These are phyloP conservation scores for Dasysyrphus albostriatus DNA, from an alignment of 2,888 invertebrate genomes.

Conservation along the genomic window DNA sequence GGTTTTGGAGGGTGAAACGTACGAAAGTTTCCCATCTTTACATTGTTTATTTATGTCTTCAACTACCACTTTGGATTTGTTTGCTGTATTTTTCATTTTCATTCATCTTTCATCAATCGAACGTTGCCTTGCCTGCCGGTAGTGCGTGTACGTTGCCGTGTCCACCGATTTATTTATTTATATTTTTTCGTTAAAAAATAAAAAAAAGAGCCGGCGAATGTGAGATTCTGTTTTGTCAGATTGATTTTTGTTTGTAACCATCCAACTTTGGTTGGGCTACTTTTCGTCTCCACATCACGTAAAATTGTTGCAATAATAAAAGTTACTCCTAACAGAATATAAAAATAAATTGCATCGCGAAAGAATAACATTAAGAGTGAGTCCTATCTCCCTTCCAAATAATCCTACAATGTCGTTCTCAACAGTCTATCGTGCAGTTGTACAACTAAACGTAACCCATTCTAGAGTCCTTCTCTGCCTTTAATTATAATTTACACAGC, in stretches of 20 bases:
- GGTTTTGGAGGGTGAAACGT: no score
- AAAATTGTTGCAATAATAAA: neutral
- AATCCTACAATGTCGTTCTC: slow-evolving; percentile 5
- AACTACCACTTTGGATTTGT: slow-evolving; percentile 23
- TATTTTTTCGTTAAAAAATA: slow-evolving; percentile 47
- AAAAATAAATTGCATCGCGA: slow-evolving; percentile 28
- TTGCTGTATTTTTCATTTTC: slow-evolving; percentile 42
- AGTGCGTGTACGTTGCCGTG: slow-evolving; percentile 25
- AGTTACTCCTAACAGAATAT: neutral
- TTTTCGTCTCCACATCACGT: neutral
- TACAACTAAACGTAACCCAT: slow-evolving; percentile 59
- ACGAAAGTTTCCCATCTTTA: no score
- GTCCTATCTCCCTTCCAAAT: neutral
- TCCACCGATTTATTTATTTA: slow-evolving; percentile 63
- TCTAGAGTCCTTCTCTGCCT: slow-evolving; percentile 57
- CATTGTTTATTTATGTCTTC: no score
- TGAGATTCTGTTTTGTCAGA: slow-evolving; percentile 48
- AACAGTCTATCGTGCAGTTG: slow-evolving; percentile 42
- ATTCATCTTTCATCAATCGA: slow-evolving; percentile 59
- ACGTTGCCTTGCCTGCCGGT: slow-evolving; percentile 48
- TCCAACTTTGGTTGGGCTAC: neutral
- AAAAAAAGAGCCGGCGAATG: slow-evolving; percentile 39
- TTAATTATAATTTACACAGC: slow-evolving; percentile 73
- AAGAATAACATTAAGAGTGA: slow-evolving; percentile 35
- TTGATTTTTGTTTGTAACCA: neutral